Percentiles rank a stretch among this genome's conserved stretches.
phyloP scores from a whole-genome alignment of 2,888 invertebrate species.

The Phyllotreta cruciferae region DNA sequence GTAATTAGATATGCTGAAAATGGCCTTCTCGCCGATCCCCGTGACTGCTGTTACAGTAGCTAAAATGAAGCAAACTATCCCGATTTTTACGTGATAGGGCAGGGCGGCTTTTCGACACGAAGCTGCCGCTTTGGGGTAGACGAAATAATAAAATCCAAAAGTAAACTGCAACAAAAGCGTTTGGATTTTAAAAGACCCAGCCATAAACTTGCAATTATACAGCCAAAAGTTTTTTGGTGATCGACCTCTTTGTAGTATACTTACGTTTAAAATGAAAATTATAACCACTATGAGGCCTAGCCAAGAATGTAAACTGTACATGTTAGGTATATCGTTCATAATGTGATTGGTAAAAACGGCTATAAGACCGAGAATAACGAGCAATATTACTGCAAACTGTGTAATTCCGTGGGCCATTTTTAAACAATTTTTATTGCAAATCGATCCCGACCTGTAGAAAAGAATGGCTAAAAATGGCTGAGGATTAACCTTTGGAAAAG shows the following conservation, averaged over 20 bases:
- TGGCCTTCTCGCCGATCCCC: background rate
- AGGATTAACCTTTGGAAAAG: background rate
- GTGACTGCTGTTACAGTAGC: background rate
- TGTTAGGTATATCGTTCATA: slow-evolving; percentile 1
- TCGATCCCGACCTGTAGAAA: background rate
- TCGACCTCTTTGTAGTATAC: background rate
- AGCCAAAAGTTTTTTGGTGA: no score
- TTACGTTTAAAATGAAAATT: slow-evolving; percentile 1
- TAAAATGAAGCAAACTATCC: background rate
- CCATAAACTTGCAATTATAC: no score
- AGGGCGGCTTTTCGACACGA: no score
- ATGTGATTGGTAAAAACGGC: background rate
- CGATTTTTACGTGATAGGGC: background rate
- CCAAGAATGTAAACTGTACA: slow-evolving; percentile 13
- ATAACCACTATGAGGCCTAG: background rate
- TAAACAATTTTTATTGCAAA: background rate
- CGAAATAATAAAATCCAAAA: background rate
- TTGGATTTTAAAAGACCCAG: no score
- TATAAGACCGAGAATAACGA: background rate
- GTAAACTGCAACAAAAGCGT: slow-evolving; percentile 1
- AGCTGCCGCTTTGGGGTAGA: background rate
- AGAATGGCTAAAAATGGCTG: slow-evolving; percentile 6
- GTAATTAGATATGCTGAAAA: slow-evolving; percentile 1
- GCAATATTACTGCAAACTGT: background rate
- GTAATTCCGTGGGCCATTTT: background rate